Base-by-base conservation (phyloP, 2,797 vertebrate genomes). In the Pteropus rufus region DNA sequence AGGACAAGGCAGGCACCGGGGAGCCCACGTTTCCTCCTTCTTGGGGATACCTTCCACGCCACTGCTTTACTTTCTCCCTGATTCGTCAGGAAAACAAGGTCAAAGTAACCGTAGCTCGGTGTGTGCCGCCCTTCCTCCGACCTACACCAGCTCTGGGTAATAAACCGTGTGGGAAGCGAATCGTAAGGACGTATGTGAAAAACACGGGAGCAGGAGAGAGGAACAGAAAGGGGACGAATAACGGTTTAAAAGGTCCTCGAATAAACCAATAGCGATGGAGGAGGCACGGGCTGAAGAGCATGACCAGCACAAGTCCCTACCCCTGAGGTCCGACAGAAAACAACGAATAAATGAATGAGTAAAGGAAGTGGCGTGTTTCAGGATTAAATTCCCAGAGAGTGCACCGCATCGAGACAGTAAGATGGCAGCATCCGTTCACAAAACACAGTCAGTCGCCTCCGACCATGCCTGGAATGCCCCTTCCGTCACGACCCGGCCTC, bases 351-450 rank as follows among this genome's bases (percentile, higher is more conserved):
- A 39, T n/a, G 60, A 85, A 64, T 29, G 36, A 72, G 41, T 44
- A 46, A 60, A 70, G 65, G 85, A 96, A 97, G 89, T 10, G 49
- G 80, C 34, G 15, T 86, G 76, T 94, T 97, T 96, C 88, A 90
- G 93, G 98, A 97, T 97, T 97, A 97, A 96, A 97, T 94, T 92
- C 89, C 54, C 83, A 89, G 81, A 84, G 88, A 91, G 67, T 67
- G 36, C 34, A 58, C 58, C 70, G 49, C 94, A 93, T 88, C 70
- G 79, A 97, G 97, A 89, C 18, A 0, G 77, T 93, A 95, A 24
- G 77, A 73, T 84, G 91, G 87, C 72, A 96, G 60, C 60, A 72
- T 81, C 87, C 97, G 96, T 91, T 97, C 95, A 84, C 93, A 93
- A 94, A 96, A 96, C 44, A 11, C 46, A 14, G 46, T 14, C 46